Evolutionary conservation across 2,888 invertebrate genomes (phyloP), one percentile per base, ranked within the genome.

Genomic region (Sussaba pulchella): DNA sequence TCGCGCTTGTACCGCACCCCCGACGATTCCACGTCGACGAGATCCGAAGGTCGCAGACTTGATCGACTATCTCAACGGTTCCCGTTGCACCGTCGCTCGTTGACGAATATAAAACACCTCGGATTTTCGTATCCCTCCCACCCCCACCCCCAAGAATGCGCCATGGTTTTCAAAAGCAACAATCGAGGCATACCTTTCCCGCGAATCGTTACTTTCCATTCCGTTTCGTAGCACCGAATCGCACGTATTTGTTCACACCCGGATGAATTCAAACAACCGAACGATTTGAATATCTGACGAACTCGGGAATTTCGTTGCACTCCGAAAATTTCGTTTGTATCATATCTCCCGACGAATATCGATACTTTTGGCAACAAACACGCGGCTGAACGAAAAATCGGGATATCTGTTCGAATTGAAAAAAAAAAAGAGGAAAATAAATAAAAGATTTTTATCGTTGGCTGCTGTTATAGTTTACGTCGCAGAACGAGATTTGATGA

Each of bases 1-100:
- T 72, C 88, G 89, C n/a, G 87, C 88, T 52, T 86, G 86, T 84
- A 88, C 87, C n/a, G 87, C 86, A 6, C 89, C 88, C n/a, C 85
- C 88, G 9, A 78, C 82, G 73, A 86, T 85, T 21, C 85, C 87
- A 9, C 86, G 85, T 8, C 71, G 79, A 21, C 85, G 86, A 67
- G 85, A 89, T 31, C 83, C 87, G 14, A 87, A 86, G 75, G 85
- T 89, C 59, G 87, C 86, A 59, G 89, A 90, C 79, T 88, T 89
- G 75, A 88, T 88, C 83, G 86, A 87, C 82, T 88, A 85, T 76
- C 84, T 88, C 52, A 88, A 87, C 67, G 82, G 80, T n/a, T 80
- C 83, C 5, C 84, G 82, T 36, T 84, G 84, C 64, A 85, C 85
- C 19, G 78, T 85, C 26, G 73, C 67, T 39, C 83, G 75, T 64